Base-by-base conservation (phyloP, 2,113 vertebrate genomes). In the Myxocyprinus asiaticus region DNA sequence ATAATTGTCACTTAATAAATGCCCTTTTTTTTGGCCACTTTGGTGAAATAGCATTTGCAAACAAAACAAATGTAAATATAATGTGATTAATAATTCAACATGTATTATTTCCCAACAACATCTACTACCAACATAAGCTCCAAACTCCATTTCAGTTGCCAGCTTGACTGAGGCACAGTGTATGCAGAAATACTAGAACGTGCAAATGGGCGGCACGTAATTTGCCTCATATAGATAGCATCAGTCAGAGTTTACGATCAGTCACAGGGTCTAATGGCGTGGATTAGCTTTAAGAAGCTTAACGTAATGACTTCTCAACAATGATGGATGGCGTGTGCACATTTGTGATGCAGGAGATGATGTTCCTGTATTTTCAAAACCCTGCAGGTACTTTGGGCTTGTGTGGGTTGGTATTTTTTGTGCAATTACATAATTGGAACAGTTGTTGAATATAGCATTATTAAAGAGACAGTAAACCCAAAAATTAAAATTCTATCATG, bases 301-400 rank as follows among this genome's bases (percentile, higher is more conserved):
- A 74, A 74, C 48, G 71, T 62, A 62, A 62, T 62, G 44, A 48
- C n/a, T 62, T 74, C 58, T 48, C 58, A 50, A 74, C 58, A 74
- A 74, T 80, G 78, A 79, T 79, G 59, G 76, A 70, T 74, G 71
- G 15, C 6, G 4, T 74, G 45, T 74, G 53, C 58, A 59, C 55
- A 72, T 59, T 58, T 9, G n/a, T 71, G 69, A 72, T 2, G 9
- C 55, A 47, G 55, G 55, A 72, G 69, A 45, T 72, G 53, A 72
- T 72, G 42, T 72, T 72, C 69, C 55, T 6, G 3, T 59, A 72
- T 72, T 59, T 72, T 59, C 53, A 43, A 59, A 59, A 45, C 4
- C 5, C 58, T 76, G 50, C 56, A 68, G 22, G 45, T 76, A 17
- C 55, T 47, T 56, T 48, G 48, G 51, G 68, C 65, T 48, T 14